A percentile compares a stretch with the other conserved stretches of the same genome.
Evolutionary conservation across 2,888 invertebrate genomes (phyloP).

Genomic region (Dastarcus helophoroides): DNA sequence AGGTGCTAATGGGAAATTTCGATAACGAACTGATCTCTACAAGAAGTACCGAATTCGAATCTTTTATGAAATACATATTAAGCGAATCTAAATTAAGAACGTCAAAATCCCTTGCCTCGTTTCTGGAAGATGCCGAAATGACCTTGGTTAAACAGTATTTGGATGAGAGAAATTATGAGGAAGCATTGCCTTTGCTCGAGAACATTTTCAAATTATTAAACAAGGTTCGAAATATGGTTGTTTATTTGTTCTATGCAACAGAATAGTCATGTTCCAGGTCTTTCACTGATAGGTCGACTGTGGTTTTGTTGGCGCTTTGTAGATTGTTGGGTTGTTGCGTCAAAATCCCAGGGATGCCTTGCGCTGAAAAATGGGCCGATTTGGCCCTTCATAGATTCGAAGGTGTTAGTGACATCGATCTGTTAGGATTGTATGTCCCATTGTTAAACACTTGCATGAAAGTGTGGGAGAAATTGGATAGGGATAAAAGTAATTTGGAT

Average conservation of each 20-base stretch:
- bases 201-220: conserved; percentile 55
- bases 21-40: conserved; percentile 53
- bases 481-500: no score
- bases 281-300: conserved; percentile 57
- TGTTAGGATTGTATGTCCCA: conserved; percentile 57
- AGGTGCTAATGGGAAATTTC: conserved; percentile 60
- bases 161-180: conserved; percentile 45
- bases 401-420: conserved; percentile 58
- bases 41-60: conserved; percentile 54
- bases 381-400: conserved; percentile 59
- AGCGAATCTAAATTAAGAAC: conserved; percentile 46
- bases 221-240: conserved; percentile 39
- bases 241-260: no score
- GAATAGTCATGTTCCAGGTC: no score
- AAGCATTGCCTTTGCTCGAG: conserved; percentile 53
- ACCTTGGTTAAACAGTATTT: conserved; percentile 48
- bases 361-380: conserved; percentile 56
- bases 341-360: conserved; percentile 40
- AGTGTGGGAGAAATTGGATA: no score
- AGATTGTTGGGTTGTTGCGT: conserved; percentile 52
- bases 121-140: conserved; percentile 56
- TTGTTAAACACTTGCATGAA: conserved; percentile 54
- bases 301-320: conserved; percentile 54
- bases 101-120: conserved; percentile 45
- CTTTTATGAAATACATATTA: conserved; percentile 46